Evolutionary conservation across 1,140 invertebrate species (phyloP), one percentile per base, ranked within the genome.

Genomic region (Daktulosphaira vitifoliae): DNA sequence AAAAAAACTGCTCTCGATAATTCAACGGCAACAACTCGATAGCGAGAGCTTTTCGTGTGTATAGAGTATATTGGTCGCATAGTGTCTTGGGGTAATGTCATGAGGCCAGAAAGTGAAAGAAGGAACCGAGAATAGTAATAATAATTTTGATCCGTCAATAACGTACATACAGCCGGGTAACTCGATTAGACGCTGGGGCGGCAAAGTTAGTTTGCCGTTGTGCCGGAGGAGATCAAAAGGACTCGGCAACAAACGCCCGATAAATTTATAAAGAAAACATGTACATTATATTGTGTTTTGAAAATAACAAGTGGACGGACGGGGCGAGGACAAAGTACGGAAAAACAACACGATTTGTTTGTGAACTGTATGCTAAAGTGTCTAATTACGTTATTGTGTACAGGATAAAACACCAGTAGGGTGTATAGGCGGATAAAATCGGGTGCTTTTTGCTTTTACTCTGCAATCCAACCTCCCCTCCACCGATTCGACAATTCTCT

Each of bases 361-460:
- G 56, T 62, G 44, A 37, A 37, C 56, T 7, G 44, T 33, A 6
- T 33, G 56, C 56, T 29, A 62, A 62, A 62, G 23, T 62, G 44
- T 48, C 44, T 62, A 62, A 62, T 62, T 62, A 62, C 56, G 56
- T 62, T 62, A 62, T 46, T 11, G 25, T 48, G 56, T 8, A 62
- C 42, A 62, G 20, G 54, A 44, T n/a, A n/a, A n/a, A n/a, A n/a
- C n/a, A n/a, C 29, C 29, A 33, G 11, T 11, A 6, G 29, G 29
- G 29, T n/a, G n/a, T 11, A 33, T 33, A 33, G 29, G 5, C 42
- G 56, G 38, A 22, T 56, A 39, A 56, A 62, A 62, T 62, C 44
- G 56, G 56, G 39, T 62, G 38, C 56, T 62, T 62, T 59, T 62
- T 33, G 56, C 56, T 62, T 62, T 62, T 62, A 62, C 44, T 11